Evolutionary conservation across 2,888 invertebrate species (phyloP), one percentile per base, ranked within the genome.

Genomic region (Ichneumoninae sp.): DNA sequence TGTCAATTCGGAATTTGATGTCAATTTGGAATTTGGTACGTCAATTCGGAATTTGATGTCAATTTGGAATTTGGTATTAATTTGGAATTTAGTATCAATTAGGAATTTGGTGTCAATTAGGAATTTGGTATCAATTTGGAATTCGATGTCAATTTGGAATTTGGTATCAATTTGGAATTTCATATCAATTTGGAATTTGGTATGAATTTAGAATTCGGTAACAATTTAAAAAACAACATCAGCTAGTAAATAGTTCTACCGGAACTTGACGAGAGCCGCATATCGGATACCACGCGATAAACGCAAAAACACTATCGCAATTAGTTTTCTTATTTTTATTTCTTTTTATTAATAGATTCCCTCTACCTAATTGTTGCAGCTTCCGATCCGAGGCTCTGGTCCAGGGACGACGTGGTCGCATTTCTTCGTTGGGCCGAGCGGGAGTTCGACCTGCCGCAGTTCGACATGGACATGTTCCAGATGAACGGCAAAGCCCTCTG

Each of bases 401-500:
- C 97, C 80, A 96, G 98, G 88, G 98, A 98, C 89, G 98, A 98
- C 93, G 98, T 98, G 26, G 95, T 96, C 66, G 95, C 97, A 76
- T 98, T 98, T 94, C 94, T 98, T 71, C 96, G 97, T 92, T 98
- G 98, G 97, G 97, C 98, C 88, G 98, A 98, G 94, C 95, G 97
- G 87, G 98, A 98, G 94, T 98, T 98, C 93, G 98, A 98, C 94
- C 94, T 98, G 88, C 98, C 98, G 75, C 96, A 97, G 89, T 97
- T 98, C 92, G 98, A 98, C 92, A 96, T 97, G 96, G 98, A 98
- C 92, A 96, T 97, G 94, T 98, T 98, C 94, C 98, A 98, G 94
- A 98, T 98, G 98, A 98, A 98, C 94, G 98, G 98, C 95, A 99
- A 99, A 94, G 99, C 98, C 1, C 94, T 99, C 89, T 98, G 98